Conservation (phyloP, 2,888 invertebrate genomes). For the Omphaloscelis lunosa region DNA sequence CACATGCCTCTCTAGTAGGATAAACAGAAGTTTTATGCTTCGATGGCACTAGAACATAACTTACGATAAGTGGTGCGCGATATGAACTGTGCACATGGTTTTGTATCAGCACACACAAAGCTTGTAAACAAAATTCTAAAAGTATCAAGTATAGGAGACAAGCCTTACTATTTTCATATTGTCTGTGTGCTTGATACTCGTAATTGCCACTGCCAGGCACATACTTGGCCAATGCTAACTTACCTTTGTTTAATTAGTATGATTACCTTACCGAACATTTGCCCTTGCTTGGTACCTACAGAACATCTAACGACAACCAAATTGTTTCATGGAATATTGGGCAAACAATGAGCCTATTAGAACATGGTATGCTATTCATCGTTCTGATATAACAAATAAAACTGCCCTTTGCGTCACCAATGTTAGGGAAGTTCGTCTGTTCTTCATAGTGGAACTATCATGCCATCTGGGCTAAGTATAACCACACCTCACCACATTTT, state of each 20-base stretch:
- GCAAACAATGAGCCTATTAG: not conserved
- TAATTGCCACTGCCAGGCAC: no score
- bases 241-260: no score
- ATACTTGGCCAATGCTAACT: no score
- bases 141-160: not conserved
- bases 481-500: not conserved
- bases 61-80: not conserved
- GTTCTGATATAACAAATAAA: not conserved
- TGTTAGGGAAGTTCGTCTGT: not conserved
- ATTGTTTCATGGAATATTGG: not conserved
- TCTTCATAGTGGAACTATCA: not conserved
- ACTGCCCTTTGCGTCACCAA: not conserved
- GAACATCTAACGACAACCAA: not conserved
- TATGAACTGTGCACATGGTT: not conserved
- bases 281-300: not conserved
- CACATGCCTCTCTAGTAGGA: not conserved
- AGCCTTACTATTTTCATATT: not conserved
- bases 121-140: not conserved
- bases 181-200: no score
- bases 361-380: not conserved
- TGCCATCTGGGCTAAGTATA: not conserved
- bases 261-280: no score
- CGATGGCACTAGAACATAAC: not conserved
- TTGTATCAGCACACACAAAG: not conserved
- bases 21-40: not conserved